Conservation (phyloP, 2,113 vertebrate species). For the Mormyrus lacerda region DNA sequence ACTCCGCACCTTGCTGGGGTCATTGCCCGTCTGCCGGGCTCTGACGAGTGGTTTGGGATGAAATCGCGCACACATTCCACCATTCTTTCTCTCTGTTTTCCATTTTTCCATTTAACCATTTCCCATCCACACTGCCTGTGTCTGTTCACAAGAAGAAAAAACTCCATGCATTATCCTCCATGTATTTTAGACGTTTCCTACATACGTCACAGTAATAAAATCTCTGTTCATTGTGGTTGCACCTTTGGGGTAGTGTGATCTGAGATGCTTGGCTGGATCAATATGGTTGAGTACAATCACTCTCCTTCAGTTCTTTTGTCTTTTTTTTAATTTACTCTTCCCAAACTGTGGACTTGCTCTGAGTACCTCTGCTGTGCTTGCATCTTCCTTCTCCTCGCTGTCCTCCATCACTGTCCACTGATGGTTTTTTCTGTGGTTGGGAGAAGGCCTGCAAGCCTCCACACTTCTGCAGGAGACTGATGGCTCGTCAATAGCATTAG, state of each 20-base stretch:
- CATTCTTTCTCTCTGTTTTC: neutral
- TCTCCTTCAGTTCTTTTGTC: conserved; percentile 65
- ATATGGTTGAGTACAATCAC: conserved; percentile 62
- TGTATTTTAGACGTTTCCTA: neutral
- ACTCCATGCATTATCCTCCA: neutral
- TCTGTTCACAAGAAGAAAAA: neutral
- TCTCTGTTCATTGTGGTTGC: conserved; percentile 39
- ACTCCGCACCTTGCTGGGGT: conserved; percentile 65
- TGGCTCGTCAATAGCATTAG: conserved; percentile 99
- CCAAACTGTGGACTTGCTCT: conserved; percentile 63
- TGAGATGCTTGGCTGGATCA: conserved; percentile 66
- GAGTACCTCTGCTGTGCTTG: conserved; percentile 73
- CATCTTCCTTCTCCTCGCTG: conserved; percentile 64
- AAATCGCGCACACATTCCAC: conserved; percentile 46
- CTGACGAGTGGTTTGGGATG: conserved; percentile 63
- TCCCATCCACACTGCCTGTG: neutral
- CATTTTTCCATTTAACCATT: neutral
- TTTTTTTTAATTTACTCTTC: conserved; percentile 73
- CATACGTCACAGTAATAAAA: neutral
- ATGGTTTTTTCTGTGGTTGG: conserved; percentile 53
- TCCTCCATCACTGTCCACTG: conserved; percentile 87
- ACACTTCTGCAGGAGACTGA: conserved; percentile 85
- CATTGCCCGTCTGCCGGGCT: conserved; percentile 57
- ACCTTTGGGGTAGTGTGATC: conserved; percentile 43
- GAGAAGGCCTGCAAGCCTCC: conserved; percentile 81